Percentiles rank a stretch among this genome's conserved stretches.
Evolutionary conservation across 2,888 invertebrate species (phyloP).

Genomic region (Leptinotarsa peninsularis): DNA sequence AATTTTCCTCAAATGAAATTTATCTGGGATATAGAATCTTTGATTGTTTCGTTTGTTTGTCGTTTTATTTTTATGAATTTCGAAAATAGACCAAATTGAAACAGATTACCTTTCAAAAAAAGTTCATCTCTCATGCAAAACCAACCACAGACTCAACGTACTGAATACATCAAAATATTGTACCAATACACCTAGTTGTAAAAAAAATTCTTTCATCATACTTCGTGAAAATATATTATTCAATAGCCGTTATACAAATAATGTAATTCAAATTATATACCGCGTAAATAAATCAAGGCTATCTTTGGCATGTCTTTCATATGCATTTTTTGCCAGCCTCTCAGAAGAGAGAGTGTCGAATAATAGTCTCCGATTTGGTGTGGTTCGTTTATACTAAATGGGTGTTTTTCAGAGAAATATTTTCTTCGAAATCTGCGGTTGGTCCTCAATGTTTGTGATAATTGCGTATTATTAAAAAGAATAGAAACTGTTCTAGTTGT

Average conservation of each 20-base stretch:
- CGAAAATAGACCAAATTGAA: too few species aligned
- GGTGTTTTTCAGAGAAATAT: slow-evolving; percentile 1
- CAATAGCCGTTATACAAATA: slow-evolving; percentile 26
- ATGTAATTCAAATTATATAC: slow-evolving; percentile 29
- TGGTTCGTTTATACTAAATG: not conserved
- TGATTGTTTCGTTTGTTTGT: too few species aligned
- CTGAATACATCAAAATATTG: not conserved
- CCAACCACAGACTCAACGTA: too few species aligned
- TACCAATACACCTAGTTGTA: not conserved
- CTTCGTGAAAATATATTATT: slow-evolving; percentile 28
- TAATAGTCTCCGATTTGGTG: slow-evolving; percentile 8
- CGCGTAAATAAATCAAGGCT: slow-evolving; percentile 29
- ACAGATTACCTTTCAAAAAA: too few species aligned
- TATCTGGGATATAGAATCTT: too few species aligned
- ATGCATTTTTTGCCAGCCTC: slow-evolving; percentile 4
- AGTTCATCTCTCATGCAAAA: too few species aligned
- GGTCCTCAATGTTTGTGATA: not conserved
- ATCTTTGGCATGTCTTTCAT: slow-evolving; percentile 13
- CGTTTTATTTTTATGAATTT: too few species aligned
- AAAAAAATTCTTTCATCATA: slow-evolving; percentile 19
- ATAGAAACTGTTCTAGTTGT: not conserved
- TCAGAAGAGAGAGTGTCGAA: not conserved
- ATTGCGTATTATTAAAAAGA: not conserved
- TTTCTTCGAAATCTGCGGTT: not conserved
- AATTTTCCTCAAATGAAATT: too few species aligned